Evolutionary conservation across 2,888 invertebrate genomes (phyloP), one percentile per base, ranked within the genome.

Genomic region (Rhagophthalmus giganteus): DNA sequence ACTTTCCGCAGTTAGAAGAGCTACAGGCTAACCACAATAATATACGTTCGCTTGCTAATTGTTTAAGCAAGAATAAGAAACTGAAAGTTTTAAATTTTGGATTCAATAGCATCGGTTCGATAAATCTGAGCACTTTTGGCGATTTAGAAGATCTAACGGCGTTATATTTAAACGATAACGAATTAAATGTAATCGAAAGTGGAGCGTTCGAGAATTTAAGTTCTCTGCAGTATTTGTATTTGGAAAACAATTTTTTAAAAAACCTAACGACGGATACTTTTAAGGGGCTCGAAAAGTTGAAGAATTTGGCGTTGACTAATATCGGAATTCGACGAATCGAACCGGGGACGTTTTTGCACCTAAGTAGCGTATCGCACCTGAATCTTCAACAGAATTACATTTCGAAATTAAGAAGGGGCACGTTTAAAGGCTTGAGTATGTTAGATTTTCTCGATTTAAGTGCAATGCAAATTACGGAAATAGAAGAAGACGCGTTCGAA

Each of bases 141-240:
- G n/a, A 6, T n/a, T 31, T 31, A 31, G 2, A 63, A 25, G 72
- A 64, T 31, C 60, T 77, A 25, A 70, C 71, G 47, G 65, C 71
- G 6, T 57, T 76, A 11, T 73, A 70, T 25, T 38, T 76, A 55
- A 68, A 70, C 42, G 57, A 62, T 39, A 76, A 76, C 56, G 61
- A 60, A 28, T 70, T 76, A 56, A 67, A 65, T 35, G 59, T 62
- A 7, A 54, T 76, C 26, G 71, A 74, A 20, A 66, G 67, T 1
- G 67, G 73, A 25, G 67, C 73, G 10, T 31, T 31, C n/a, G 5
- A 2, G 2, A 31, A 31, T 5, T 9, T 31, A 31, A 10, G 4
- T 12, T 31, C 31, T n/a, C 13, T 31, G 2, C 10, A 12, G n/a
- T 4, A 6, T 2, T 31, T 31, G 2, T 10, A 20, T 9, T 24